Conservation (phyloP, 2,888 invertebrate genomes). For the Dioctria rufipes region DNA sequence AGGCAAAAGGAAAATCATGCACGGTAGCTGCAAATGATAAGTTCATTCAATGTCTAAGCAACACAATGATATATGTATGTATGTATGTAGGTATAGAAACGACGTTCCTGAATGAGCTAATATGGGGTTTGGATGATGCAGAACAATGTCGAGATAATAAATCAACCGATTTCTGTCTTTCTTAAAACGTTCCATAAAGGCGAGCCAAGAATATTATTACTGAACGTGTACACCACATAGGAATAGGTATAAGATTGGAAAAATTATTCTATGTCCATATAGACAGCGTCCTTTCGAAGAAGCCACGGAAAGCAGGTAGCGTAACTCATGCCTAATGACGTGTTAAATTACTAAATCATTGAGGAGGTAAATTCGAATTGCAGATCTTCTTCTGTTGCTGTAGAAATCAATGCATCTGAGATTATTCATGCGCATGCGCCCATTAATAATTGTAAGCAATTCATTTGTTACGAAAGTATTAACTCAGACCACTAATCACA, state of each 20-base stretch:
- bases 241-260: background rate
- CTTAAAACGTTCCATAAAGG: background rate
- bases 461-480: background rate
- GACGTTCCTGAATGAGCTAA: background rate
- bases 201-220: background rate
- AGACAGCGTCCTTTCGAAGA: background rate
- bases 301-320: background rate
- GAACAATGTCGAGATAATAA: background rate
- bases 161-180: background rate
- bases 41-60: background rate
- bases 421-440: background rate
- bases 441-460: too few relatives aligned
- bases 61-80: background rate
- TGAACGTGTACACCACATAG: background rate
- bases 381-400: background rate
- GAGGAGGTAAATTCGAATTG: background rate
- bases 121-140: background rate
- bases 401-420: background rate
- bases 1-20: background rate
- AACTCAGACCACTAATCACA: background rate
- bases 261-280: background rate
- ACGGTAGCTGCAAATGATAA: background rate
- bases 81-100: background rate
- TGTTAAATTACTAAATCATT: constrained; percentile 1
- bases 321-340: background rate